A percentile compares a stretch with the other conserved stretches of the same genome.
These are phyloP conservation scores for Dendropsophus ebraccatus DNA, from an alignment of 2,113 vertebrate genomes.

Conservation along the genomic window DNA sequence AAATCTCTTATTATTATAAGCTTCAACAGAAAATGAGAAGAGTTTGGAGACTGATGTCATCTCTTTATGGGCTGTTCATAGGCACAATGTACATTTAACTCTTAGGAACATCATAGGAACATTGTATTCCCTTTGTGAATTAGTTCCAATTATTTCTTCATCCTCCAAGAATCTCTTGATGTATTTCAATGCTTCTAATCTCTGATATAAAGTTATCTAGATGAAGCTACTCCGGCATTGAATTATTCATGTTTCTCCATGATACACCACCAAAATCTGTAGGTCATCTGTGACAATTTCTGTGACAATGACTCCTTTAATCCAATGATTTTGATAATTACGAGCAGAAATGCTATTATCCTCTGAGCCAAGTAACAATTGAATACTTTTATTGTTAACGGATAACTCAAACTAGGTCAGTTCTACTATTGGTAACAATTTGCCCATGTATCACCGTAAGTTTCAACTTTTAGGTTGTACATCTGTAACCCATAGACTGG, in stretches of 20 bases:
- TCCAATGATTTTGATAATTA: not conserved
- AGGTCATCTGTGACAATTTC: not conserved
- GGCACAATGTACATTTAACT: not conserved
- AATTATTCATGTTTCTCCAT: constrained; percentile 3
- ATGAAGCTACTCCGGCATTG: not conserved
- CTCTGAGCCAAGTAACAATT: not conserved
- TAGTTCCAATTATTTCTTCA: constrained; percentile 1
- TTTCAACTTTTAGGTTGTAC: too few species aligned
- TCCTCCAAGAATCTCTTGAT: not conserved
- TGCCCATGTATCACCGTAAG: not conserved
- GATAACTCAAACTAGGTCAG: not conserved
- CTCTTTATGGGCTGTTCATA: not conserved
- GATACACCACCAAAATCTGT: not conserved
- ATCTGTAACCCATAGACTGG: too few species aligned
- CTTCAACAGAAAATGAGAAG: constrained; percentile 22
- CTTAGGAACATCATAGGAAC: not conserved
- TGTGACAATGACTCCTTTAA: not conserved
- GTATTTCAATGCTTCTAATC: not conserved
- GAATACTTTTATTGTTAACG: not conserved
- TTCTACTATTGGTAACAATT: not conserved
- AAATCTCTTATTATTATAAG: constrained; percentile 26
- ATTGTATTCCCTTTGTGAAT: not conserved
- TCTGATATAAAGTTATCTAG: not conserved
- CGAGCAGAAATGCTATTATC: not conserved
- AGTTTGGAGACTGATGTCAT: constrained; percentile 14